Evolutionary conservation across 2,888 invertebrate genomes (phyloP).

Genomic region (Scrobipalpa costella): DNA sequence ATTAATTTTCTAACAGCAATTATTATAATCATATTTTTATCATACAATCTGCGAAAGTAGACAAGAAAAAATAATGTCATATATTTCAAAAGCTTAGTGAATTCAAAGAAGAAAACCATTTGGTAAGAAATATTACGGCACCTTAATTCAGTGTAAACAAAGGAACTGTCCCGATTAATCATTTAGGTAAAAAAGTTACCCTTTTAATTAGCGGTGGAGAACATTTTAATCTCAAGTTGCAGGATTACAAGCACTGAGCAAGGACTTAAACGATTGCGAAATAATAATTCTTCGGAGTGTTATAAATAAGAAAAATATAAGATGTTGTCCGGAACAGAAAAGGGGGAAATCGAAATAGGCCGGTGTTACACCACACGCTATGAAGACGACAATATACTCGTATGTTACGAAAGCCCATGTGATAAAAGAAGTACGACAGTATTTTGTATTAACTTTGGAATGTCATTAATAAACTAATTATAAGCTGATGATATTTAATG

Average conservation of each 20-base stretch:
- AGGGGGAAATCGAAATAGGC: slow-evolving; percentile 47
- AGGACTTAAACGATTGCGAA: slow-evolving; percentile 80
- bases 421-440: background rate
- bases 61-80: background rate
- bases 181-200: slow-evolving; percentile 69
- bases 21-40: background rate
- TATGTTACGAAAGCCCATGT: slow-evolving; percentile 27
- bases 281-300: slow-evolving; percentile 78
- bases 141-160: slow-evolving; percentile 38
- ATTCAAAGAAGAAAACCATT: slow-evolving; percentile 18
- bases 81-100: background rate
- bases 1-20: slow-evolving; percentile 5
- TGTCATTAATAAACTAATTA: slow-evolving; percentile 28
- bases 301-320: slow-evolving; percentile 77
- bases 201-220: slow-evolving; percentile 74
- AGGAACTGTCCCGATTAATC: slow-evolving; percentile 62
- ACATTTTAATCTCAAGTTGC: slow-evolving; percentile 69
- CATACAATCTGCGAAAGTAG: background rate
- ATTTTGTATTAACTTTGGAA: background rate
- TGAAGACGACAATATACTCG: slow-evolving; percentile 21
- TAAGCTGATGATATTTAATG: slow-evolving; percentile 40
- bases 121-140: slow-evolving; percentile 28
- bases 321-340: slow-evolving; percentile 52
- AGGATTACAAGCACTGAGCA: slow-evolving; percentile 75
- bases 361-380: slow-evolving; percentile 40